Base-by-base conservation (phyloP, 1,140 invertebrate species). In the Ostrea edulis region DNA sequence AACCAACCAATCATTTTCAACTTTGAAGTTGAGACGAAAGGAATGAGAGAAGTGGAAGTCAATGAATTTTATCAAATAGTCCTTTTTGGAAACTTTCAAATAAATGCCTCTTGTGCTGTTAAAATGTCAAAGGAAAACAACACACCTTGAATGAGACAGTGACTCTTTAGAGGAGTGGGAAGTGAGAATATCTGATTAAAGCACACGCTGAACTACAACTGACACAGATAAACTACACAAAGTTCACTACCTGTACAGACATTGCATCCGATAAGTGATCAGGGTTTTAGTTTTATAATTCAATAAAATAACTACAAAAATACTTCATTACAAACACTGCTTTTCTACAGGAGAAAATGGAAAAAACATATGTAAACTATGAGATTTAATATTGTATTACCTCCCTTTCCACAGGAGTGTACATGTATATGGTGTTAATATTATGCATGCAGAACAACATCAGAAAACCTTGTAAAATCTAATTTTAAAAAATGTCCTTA, bases 211-310 rank as follows among this genome's bases (percentile, higher is more conserved):
- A 62, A 62, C 58, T 62, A 62, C 22, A 35, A 77, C 68, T 35
- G 68, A 77, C 68, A 77, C 68, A 77, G 68, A 77, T 77, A 14
- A 29, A 11, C 29, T 35, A 44, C 12, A 8, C 25, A 22, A 25
- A 62, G 17, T 5, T 14, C 25, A 77, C 29, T 12, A 77, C 25
- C 68, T 77, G 68, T 77, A 77, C 68, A 77, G 22, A 29, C 14
- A 77, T 77, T 77, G 68, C 68, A 77, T 77, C 68, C 68, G 68
- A 77, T 77, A 77, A 77, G 68, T 77, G 68, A 77, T 77, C 68
- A 77, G 11, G 68, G 68, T 20, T 77, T 22, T 77, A 77, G 68
- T 77, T 29, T 77, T 29, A 77, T 77, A 77, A 20, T 62, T 62
- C 68, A 35, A 77, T 77, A 14, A 77, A 77, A 77, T 35, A 29